Conservation (phyloP, 2,888 invertebrate species). For the Acanthosepion lycidas region DNA sequence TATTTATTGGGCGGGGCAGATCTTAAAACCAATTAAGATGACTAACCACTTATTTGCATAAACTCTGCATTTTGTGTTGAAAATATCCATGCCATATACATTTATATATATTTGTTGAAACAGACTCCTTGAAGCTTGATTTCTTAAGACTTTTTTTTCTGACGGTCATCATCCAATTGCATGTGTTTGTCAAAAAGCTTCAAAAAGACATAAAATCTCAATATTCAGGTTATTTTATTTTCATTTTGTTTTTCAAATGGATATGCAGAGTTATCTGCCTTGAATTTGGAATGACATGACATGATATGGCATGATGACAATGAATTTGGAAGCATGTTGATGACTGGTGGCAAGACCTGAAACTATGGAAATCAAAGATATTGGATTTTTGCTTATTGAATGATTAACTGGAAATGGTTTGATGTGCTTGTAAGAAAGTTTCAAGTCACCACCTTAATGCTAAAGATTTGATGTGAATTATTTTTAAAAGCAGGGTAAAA, state of each 20-base stretch:
- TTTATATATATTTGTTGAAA: neutral
- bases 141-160: neutral
- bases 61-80: slow-evolving; percentile 2
- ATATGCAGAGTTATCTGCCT: neutral
- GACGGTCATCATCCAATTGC: neutral
- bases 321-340: neutral
- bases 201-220: neutral
- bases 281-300: neutral
- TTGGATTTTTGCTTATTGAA: neutral
- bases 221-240: too few relatives aligned
- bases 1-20: too few relatives aligned
- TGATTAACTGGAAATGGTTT: neutral
- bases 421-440: neutral
- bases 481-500: neutral
- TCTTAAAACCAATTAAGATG: neutral
- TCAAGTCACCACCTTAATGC: neutral
- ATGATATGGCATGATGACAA: neutral
- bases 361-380: neutral
- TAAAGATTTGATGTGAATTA: neutral
- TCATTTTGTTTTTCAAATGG: neutral
- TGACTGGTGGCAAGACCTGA: neutral
- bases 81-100: neutral
- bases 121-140: neutral
- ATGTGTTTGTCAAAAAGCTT: neutral
- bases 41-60: neutral